Evolutionary conservation across 2,888 invertebrate species (phyloP).

Genomic region (Lycia hirtaria): DNA sequence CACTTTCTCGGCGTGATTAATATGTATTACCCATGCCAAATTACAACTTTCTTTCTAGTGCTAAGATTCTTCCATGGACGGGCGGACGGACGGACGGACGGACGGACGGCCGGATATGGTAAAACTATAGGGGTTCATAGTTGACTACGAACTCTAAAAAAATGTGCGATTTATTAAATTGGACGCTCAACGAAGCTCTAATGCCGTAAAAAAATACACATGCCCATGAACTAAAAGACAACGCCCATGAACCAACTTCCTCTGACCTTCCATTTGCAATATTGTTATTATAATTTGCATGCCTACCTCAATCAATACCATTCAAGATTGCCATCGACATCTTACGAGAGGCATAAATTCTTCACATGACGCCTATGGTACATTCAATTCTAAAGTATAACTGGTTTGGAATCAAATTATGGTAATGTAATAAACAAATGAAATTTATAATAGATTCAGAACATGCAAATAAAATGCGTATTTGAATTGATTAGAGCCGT

Average conservation of each 20-base stretch:
- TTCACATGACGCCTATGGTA: slow-evolving; percentile 23
- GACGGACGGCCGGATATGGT: too few species aligned
- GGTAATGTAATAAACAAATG: slow-evolving; percentile 25
- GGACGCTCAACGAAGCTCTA: too few species aligned
- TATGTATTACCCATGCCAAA: too few species aligned
- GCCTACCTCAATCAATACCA: slow-evolving; percentile 42
- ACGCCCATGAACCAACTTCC: slow-evolving; percentile 41
- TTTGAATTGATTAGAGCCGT: slow-evolving; percentile 28
- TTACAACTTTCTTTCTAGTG: too few species aligned
- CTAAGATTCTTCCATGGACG: too few species aligned
- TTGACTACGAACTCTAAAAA: too few species aligned
- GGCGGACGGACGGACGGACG: too few species aligned
- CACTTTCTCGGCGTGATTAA: too few species aligned
- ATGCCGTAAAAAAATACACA: slow-evolving; percentile 30
- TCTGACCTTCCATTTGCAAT: slow-evolving; percentile 46
- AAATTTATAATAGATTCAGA: slow-evolving; percentile 15
- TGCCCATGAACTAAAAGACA: slow-evolving; percentile 17
- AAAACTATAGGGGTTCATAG: too few species aligned
- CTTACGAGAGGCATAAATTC: slow-evolving; percentile 19
- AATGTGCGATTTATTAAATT: too few species aligned
- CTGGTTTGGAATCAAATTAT: slow-evolving; percentile 20
- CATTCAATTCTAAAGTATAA: slow-evolving; percentile 30
- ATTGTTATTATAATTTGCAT: slow-evolving; percentile 55
- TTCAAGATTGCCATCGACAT: slow-evolving; percentile 34
- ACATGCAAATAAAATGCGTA: slow-evolving; percentile 19